Conservation (phyloP, 2,888 invertebrate genomes). For the Azorinus chamasolen region DNA sequence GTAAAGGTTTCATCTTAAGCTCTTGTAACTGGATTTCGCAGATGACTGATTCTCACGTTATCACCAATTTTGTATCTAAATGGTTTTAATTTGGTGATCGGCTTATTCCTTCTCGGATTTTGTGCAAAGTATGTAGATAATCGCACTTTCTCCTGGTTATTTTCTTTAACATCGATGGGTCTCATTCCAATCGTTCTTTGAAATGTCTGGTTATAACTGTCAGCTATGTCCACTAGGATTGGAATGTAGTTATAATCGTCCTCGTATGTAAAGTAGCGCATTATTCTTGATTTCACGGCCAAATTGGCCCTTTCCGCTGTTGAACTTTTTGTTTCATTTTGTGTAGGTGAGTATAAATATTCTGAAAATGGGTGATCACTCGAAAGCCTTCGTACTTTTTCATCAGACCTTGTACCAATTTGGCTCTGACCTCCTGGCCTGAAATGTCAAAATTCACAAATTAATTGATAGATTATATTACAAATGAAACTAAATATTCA, state of each 20-base stretch:
- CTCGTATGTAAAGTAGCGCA: constrained; percentile 45
- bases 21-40: constrained; percentile 41
- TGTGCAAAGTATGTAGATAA: constrained; percentile 4
- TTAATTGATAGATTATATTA: too few species aligned
- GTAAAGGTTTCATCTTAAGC: too few species aligned
- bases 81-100: constrained; percentile 20
- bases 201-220: constrained; percentile 47
- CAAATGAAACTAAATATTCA: too few species aligned
- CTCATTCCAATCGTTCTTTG: constrained; percentile 48
- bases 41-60: constrained; percentile 40
- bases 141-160: not conserved
- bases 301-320: constrained; percentile 36
- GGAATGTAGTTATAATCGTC: constrained; percentile 20
- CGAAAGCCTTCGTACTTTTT: constrained; percentile 9
- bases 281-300: constrained; percentile 36
- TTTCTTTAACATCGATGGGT: constrained; percentile 1
- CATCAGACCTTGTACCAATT: constrained; percentile 30
- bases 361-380: too few species aligned
- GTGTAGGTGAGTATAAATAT: constrained; percentile 36
- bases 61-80: constrained; percentile 55
- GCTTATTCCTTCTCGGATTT: too few species aligned
- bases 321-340: constrained; percentile 45
- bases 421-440: constrained; percentile 47
- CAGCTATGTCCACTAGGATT: constrained; percentile 25
- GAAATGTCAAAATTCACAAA: too few species aligned